A percentile compares a stretch with the other conserved stretches of the same genome.
These are phyloP conservation scores for Indicator indicator DNA, from an alignment of 2,113 vertebrate species.

Conservation along the genomic window DNA sequence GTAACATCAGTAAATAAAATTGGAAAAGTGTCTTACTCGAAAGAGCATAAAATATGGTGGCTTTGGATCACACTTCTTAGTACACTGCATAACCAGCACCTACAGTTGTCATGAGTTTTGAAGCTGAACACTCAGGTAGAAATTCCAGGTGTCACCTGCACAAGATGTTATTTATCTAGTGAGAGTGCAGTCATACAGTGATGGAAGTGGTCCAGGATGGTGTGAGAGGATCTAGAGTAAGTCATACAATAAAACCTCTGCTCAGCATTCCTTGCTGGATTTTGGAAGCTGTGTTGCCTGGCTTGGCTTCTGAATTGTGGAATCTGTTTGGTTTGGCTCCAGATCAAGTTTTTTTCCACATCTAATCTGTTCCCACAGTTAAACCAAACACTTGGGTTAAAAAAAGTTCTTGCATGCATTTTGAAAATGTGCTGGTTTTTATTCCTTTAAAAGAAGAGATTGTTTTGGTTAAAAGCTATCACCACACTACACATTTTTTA, in stretches of 20 bases:
- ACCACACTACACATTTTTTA: background rate
- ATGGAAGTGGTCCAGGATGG: background rate
- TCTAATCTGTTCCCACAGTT: background rate
- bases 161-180: background rate
- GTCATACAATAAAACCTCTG: background rate
- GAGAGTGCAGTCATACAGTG: background rate
- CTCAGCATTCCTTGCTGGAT: background rate
- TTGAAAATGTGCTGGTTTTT: background rate
- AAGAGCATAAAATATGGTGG: background rate
- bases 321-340: background rate
- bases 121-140: background rate
- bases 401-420: background rate
- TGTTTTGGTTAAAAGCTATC: background rate
- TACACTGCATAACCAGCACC: background rate
- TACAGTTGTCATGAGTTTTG: background rate
- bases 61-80: background rate
- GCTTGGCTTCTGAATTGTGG: background rate
- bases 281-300: background rate
- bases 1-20: background rate
- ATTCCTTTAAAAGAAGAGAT: background rate
- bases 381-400: background rate
- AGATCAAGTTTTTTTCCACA: background rate
- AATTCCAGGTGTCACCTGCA: background rate
- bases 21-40: background rate
- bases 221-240: background rate